Evolutionary conservation across 2,888 invertebrate species (phyloP).

Genomic region (Quadroppia sp.): DNA sequence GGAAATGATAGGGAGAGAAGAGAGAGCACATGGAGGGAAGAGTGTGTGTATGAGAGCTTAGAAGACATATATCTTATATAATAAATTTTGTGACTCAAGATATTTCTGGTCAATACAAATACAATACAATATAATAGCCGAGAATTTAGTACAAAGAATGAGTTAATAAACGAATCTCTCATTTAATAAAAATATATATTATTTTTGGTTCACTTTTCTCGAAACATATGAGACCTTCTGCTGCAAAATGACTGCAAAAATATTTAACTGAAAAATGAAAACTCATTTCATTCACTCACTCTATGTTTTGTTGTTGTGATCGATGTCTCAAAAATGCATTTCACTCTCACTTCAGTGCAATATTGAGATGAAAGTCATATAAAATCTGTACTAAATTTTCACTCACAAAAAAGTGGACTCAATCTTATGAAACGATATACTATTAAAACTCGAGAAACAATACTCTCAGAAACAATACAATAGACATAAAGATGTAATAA

Average conservation of each 20-base stretch:
- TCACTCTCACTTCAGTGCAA: neutral
- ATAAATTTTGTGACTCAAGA: neutral
- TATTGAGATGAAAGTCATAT: neutral
- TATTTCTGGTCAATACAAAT: constrained; percentile 11
- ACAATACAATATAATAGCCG: neutral
- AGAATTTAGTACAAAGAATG: neutral
- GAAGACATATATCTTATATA: constrained; percentile 11
- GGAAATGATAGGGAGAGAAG: too few species aligned
- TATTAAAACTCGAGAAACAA: neutral
- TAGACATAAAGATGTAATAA: neutral
- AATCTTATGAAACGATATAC: neutral
- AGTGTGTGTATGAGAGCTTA: neutral
- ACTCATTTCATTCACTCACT: constrained; percentile 3
- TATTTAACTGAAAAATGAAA: constrained; percentile 16
- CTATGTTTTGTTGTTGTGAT: neutral
- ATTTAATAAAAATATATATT: constrained; percentile 7
- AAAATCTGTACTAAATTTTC: neutral
- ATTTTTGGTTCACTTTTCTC: neutral
- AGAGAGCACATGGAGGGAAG: neutral
- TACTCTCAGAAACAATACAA: neutral
- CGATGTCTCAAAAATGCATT: neutral
- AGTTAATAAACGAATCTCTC: neutral
- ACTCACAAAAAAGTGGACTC: constrained; percentile 6
- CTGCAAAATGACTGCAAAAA: too few species aligned
- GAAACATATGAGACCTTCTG: neutral